A percentile compares a stretch with the other conserved stretches of the same genome.
These are phyloP conservation scores for Pseudobourletiella spinata DNA, from an alignment of 1,140 invertebrate species.

Conservation along the genomic window DNA sequence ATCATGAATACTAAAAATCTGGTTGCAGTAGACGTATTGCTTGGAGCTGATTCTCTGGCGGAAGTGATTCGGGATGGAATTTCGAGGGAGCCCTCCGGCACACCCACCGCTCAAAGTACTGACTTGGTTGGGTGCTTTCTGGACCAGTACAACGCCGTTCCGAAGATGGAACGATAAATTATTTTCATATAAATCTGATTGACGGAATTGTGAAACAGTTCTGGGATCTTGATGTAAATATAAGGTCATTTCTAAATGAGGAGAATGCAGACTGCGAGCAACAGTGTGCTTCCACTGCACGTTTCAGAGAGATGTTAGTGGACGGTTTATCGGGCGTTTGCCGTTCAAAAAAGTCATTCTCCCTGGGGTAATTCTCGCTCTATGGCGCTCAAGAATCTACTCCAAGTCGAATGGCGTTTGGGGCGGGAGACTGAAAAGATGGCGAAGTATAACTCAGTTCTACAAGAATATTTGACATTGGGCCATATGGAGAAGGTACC, in stretches of 20 bases:
- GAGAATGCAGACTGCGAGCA: slow-evolving; percentile 30
- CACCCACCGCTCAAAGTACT: not conserved
- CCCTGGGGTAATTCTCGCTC: slow-evolving; percentile 20
- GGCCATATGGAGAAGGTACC: slow-evolving; percentile 35
- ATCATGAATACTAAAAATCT: not conserved
- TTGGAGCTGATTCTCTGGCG: not conserved
- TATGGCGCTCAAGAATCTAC: slow-evolving; percentile 27
- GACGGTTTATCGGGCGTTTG: slow-evolving; percentile 32
- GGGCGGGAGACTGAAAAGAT: slow-evolving; percentile 18
- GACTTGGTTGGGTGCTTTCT: slow-evolving; percentile 7
- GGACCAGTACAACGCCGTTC: not conserved
- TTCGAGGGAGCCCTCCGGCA: not conserved
- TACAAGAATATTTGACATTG: slow-evolving; percentile 34
- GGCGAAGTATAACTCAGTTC: too few relatives aligned
- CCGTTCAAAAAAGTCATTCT: slow-evolving; percentile 30
- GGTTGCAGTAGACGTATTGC: slow-evolving; percentile 3
- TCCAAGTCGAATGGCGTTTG: slow-evolving; percentile 32
- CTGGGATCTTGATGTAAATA: slow-evolving; percentile 36
- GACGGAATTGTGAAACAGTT: slow-evolving; percentile 29
- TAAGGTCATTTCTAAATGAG: not conserved
- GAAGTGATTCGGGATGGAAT: not conserved
- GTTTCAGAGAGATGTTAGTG: slow-evolving; percentile 15
- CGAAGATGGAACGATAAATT: not conserved
- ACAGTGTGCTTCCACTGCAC: slow-evolving; percentile 28
- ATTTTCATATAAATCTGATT: not conserved